Percentiles rank a stretch among this genome's conserved stretches.
Evolutionary conservation across 2,113 vertebrate species (phyloP).

Genomic region (Micronycteris hirsuta): DNA sequence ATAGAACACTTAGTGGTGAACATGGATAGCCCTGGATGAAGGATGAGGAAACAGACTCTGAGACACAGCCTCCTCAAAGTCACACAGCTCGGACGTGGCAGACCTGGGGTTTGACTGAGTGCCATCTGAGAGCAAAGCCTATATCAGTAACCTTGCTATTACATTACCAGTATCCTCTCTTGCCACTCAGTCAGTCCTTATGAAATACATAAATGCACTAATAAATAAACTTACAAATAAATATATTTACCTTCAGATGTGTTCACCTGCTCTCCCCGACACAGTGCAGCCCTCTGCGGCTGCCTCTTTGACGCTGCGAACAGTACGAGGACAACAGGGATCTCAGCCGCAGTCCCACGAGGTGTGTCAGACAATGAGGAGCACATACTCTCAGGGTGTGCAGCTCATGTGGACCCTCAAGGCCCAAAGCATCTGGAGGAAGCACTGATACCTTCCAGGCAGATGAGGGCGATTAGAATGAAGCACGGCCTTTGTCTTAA

Average conservation of each 20-base stretch:
- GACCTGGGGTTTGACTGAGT: background rate
- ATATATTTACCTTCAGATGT: background rate
- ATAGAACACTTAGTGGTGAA: background rate
- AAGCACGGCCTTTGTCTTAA: background rate
- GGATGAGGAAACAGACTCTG: background rate
- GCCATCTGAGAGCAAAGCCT: background rate
- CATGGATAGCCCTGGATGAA: background rate
- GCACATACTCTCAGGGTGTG: background rate
- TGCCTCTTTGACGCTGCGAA: background rate
- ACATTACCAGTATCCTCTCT: background rate
- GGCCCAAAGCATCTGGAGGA: background rate
- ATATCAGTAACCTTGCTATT: background rate
- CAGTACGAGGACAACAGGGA: background rate
- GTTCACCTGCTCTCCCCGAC: background rate
- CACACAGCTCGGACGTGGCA: background rate
- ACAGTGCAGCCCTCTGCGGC: background rate
- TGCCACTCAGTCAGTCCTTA: background rate
- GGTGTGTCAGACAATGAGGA: fast-evolving
- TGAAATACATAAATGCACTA: background rate
- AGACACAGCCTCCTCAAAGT: background rate
- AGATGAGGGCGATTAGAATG: background rate
- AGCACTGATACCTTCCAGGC: background rate
- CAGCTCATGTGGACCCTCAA: background rate
- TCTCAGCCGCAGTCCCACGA: background rate
- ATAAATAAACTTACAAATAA: background rate